Conservation (phyloP, 2,888 invertebrate species). For the Mimachlamys varia region DNA sequence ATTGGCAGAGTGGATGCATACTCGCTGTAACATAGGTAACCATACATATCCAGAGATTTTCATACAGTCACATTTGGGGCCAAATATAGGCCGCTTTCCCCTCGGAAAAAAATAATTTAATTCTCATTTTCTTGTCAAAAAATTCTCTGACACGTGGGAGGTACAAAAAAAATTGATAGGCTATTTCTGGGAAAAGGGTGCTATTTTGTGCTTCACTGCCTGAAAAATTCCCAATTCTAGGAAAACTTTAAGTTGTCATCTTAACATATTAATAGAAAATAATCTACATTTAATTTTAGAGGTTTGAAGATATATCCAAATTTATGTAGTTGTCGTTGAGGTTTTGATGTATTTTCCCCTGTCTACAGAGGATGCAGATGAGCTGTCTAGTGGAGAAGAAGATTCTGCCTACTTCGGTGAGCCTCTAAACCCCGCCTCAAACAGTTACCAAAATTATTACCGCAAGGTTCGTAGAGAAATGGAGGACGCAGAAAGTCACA, state of each 20-base stretch:
- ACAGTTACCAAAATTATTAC: slow-evolving; percentile 44
- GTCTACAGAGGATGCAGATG: slow-evolving; percentile 41
- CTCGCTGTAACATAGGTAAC: slow-evolving; percentile 69
- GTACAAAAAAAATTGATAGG: too few species aligned
- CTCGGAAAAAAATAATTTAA: too few species aligned
- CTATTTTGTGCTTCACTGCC: too few species aligned
- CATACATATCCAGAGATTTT: slow-evolving; percentile 23
- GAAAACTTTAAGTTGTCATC: too few species aligned
- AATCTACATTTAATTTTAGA: too few species aligned
- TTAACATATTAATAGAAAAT: too few species aligned
- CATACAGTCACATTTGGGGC: too few species aligned
- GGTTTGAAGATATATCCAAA: background rate
- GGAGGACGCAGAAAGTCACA: slow-evolving; percentile 24
- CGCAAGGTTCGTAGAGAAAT: slow-evolving; percentile 42
- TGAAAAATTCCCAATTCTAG: too few species aligned
- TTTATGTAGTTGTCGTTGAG: background rate
- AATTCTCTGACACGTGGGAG: too few species aligned
- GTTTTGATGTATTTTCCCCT: background rate
- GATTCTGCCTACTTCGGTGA: slow-evolving; percentile 32
- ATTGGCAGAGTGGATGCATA: slow-evolving; percentile 69
- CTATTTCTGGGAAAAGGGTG: too few species aligned
- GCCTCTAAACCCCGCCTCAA: background rate
- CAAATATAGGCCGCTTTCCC: too few species aligned
- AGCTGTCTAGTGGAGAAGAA: slow-evolving; percentile 46
- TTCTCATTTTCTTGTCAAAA: too few species aligned